Evolutionary conservation across 2,888 invertebrate species (phyloP).

Genomic region (Heteromyza rotundicornis): DNA sequence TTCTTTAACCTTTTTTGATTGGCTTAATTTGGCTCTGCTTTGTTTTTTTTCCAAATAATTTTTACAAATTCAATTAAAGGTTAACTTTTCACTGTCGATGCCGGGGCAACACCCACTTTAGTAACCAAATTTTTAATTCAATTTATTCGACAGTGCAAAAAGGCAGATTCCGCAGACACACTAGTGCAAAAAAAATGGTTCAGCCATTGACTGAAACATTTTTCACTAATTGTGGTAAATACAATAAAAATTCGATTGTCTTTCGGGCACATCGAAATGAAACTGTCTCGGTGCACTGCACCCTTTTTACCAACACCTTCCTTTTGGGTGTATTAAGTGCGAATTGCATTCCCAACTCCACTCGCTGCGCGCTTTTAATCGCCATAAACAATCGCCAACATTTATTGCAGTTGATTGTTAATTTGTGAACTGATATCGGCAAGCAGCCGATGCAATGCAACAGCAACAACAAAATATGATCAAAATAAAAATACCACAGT

Average conservation of each 20-base stretch:
- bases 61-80: slow-evolving; percentile 53
- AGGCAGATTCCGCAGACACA: slow-evolving; percentile 23
- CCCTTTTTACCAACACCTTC: not conserved
- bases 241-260: not conserved
- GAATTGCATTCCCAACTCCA: slow-evolving; percentile 1
- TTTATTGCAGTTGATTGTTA: slow-evolving; percentile 56
- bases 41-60: too few species aligned
- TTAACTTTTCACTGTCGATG: slow-evolving; percentile 52
- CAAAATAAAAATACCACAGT: slow-evolving; percentile 45
- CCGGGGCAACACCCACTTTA: slow-evolving; percentile 39
- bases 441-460: slow-evolving; percentile 22
- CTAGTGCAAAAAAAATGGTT: slow-evolving; percentile 14
- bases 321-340: not conserved
- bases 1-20: too few species aligned
- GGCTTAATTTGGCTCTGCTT: too few species aligned
- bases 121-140: slow-evolving; percentile 42
- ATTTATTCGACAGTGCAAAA: slow-evolving; percentile 44
- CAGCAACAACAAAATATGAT: slow-evolving; percentile 38
- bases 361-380: slow-evolving; percentile 21
- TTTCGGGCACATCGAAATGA: not conserved
- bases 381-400: slow-evolving; percentile 54
- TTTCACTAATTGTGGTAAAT: not conserved
- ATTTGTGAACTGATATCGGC: slow-evolving; percentile 55
- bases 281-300: not conserved
- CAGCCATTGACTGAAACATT: not conserved